These are phyloP conservation scores for Caenorhabditis latens DNA, from an alignment of 1,140 invertebrate species.

Conservation along the genomic window DNA sequence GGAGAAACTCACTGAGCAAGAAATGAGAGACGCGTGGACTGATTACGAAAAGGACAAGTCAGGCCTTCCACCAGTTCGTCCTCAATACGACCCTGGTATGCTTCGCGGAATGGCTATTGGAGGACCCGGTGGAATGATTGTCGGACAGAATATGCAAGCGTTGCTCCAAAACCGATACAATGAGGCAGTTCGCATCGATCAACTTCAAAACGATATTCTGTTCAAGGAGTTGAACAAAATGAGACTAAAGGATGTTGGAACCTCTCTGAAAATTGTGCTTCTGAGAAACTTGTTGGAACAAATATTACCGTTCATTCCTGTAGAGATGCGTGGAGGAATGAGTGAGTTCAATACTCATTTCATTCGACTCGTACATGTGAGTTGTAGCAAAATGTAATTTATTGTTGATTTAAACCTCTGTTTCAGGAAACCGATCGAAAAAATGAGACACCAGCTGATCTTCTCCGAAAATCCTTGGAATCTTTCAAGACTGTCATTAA, in stretches of 20 bases:
- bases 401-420: background rate
- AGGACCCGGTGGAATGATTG: slow-evolving; percentile 19
- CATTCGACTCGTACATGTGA: slow-evolving; percentile 51
- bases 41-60: slow-evolving; percentile 69
- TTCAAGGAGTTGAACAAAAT: slow-evolving; percentile 33
- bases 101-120: background rate
- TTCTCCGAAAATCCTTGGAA: slow-evolving; percentile 41
- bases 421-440: slow-evolving; percentile 35
- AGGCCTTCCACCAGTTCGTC: slow-evolving; percentile 2
- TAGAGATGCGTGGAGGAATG: slow-evolving; percentile 60
- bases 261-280: slow-evolving; percentile 20
- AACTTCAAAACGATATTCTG: slow-evolving; percentile 33
- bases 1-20: slow-evolving; percentile 67
- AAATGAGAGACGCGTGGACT: slow-evolving; percentile 71
- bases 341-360: slow-evolving; percentile 63
- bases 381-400: background rate
- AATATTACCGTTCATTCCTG: slow-evolving; percentile 49
- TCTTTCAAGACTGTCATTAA: slow-evolving; percentile 61
- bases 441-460: background rate
- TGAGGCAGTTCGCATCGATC: background rate
- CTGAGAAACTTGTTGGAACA: slow-evolving; percentile 54
- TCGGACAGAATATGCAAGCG: background rate
- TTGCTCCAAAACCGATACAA: background rate
- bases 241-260: background rate
- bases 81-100: background rate